These are phyloP conservation scores for Tinamus guttatus DNA, from an alignment of 2,113 vertebrate species.

Conservation along the genomic window DNA sequence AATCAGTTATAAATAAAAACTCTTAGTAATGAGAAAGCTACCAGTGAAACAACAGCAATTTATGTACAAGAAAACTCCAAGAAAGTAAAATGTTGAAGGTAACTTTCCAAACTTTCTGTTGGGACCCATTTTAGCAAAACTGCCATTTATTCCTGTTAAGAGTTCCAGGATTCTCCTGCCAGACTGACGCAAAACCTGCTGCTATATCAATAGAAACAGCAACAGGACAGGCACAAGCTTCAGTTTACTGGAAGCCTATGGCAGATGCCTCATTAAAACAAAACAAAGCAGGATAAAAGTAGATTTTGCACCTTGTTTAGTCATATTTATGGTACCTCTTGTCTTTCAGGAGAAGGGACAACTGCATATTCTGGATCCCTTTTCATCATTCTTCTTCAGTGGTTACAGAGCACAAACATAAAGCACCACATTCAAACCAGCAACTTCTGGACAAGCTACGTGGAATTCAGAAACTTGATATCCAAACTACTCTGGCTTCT, in stretches of 20 bases:
- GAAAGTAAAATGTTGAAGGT: not conserved
- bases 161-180: not conserved
- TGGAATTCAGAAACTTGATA: too few relatives aligned
- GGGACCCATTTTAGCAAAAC: not conserved
- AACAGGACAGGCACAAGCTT: not conserved
- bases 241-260: not conserved
- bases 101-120: not conserved
- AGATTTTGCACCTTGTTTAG: not conserved
- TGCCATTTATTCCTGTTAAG: not conserved
- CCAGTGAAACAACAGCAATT: not conserved
- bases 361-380: not conserved
- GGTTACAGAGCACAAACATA: not conserved
- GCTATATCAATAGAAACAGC: not conserved
- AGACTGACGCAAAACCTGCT: not conserved
- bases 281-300: not conserved
- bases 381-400: not conserved
- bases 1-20: accelerated
- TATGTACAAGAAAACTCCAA: not conserved
- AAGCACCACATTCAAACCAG: not conserved
- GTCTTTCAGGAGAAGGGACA: not conserved
- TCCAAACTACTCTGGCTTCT: too few relatives aligned
- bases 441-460: not conserved
- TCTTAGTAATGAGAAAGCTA: not conserved
- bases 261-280: not conserved
- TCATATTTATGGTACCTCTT: not conserved